These are phyloP conservation scores for Sebastes goodei DNA, from an alignment of 2,797 vertebrate species.

Conservation along the genomic window DNA sequence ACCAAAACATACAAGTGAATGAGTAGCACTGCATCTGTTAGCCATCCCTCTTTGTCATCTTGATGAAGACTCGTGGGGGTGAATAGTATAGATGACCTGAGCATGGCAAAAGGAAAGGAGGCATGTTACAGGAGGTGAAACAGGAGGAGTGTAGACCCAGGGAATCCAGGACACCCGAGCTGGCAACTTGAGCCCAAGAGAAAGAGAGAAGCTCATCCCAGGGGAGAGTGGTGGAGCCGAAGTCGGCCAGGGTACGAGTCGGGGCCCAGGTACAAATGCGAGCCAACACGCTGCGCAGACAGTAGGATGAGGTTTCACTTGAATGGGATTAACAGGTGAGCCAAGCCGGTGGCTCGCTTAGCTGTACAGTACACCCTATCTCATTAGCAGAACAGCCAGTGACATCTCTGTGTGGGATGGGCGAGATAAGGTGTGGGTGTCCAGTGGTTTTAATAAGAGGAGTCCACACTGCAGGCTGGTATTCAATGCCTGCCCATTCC, in stretches of 20 bases:
- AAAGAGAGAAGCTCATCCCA: conserved; percentile 80
- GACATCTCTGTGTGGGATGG: conserved; percentile 45
- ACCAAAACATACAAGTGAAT: conserved; percentile 68
- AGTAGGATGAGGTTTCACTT: conserved; percentile 75
- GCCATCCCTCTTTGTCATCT: conserved; percentile 67
- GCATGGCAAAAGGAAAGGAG: conserved; percentile 64
- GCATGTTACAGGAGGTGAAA: conserved; percentile 74
- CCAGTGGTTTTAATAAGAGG: conserved; percentile 38
- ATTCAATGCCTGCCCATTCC: conserved; percentile 69
- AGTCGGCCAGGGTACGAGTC: conserved; percentile 41
- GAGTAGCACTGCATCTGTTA: conserved; percentile 59
- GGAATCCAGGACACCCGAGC: conserved; percentile 77
- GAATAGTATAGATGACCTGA: conserved; percentile 71
- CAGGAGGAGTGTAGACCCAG: conserved; percentile 61
- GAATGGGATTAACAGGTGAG: conserved; percentile 71
- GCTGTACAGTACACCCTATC: conserved; percentile 55
- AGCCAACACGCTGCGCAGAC: conserved; percentile 45
- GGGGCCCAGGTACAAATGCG: conserved; percentile 31
- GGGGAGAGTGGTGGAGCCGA: conserved; percentile 70
- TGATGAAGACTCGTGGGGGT: conserved; percentile 63
- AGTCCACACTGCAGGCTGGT: conserved; percentile 48
- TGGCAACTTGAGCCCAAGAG: conserved; percentile 70
- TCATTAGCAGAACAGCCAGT: conserved; percentile 56
- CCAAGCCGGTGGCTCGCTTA: conserved; percentile 48
- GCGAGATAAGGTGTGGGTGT: conserved; percentile 47